Evolutionary conservation across 2,888 invertebrate genomes (phyloP), one percentile per base, ranked within the genome.

Genomic region (Cephus nigrinus): DNA sequence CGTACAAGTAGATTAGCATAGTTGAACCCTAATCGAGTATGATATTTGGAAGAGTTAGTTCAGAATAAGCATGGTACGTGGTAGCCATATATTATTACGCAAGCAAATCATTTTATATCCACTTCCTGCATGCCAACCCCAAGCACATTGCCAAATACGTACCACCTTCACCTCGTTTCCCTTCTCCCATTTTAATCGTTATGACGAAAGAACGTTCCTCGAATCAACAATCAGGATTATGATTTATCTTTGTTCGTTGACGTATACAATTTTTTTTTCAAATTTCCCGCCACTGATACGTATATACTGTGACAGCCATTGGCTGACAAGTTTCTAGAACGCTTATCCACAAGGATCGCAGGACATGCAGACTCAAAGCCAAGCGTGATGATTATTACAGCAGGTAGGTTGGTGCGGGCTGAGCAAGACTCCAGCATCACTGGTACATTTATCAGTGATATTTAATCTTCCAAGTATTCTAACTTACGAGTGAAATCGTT

Each of bases 401-500:
- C 55, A 55, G 55, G 55, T 55, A 23, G 55, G 55, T 40, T 4
- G 15, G 40, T 40, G 23, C 15, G 40, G 23, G 40, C 23, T 55
- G 23, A 55, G 55, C 55, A 55, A 55, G 55, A 55, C 23, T 55
- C 23, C 55, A 23, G 55, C 55, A 55, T 55, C 55, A 23, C 55
- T 55, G 55, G 9, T 55, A 23, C 55, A 23, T 55, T 55, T 55
- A 9, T 55, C 55, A 55, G 55, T 15, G 55, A 55, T 3, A 23
- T 55, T 55, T 55, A 55, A 55, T 55, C 55, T 55, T 55, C 15
- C 55, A 55, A 55, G 55, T 55, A 85, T 71, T 80, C 82, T 82
- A 92, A 94, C 96, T 96, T 95, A 97, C 97, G 95, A 93, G 96
- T 96, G 92, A 95, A 95, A 90, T 96, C 95, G 80, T 97, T 96